phyloP scores from a whole-genome alignment of 2,113 vertebrate genomes.

The Apodemus sylvaticus region DNA sequence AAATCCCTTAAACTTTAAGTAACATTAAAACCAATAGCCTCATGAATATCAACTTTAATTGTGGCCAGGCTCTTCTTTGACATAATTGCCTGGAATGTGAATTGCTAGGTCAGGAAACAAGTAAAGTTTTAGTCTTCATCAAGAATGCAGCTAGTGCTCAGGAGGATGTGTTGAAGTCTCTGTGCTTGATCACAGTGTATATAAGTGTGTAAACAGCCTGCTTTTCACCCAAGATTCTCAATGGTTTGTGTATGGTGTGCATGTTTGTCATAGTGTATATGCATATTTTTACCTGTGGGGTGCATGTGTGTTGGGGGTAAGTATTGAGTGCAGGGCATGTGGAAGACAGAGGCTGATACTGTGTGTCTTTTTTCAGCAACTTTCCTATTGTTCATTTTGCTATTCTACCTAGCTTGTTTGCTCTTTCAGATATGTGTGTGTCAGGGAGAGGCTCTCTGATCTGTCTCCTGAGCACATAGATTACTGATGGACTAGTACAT shows the following conservation, averaged over 20 bases:
- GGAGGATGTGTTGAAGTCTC: neutral
- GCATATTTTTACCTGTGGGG: neutral
- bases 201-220: rapidly evolving
- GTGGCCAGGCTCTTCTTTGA: neutral
- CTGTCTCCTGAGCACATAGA: neutral
- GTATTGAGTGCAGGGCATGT: neutral
- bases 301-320: neutral
- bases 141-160: neutral
- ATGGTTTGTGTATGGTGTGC: neutral
- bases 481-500: neutral
- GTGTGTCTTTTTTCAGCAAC: neutral
- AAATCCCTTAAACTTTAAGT: neutral
- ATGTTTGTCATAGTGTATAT: neutral
- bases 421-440: too few species aligned
- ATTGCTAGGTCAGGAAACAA: neutral
- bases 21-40: neutral
- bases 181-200: neutral
- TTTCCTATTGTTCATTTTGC: neutral
- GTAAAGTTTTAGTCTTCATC: neutral
- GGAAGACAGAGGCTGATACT: neutral
- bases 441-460: too few species aligned
- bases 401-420: too few species aligned
- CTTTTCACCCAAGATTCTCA: neutral
- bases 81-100: neutral
- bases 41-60: neutral